Evolutionary conservation across 2,797 vertebrate genomes (phyloP).

Genomic region (Sebastes alutus): DNA sequence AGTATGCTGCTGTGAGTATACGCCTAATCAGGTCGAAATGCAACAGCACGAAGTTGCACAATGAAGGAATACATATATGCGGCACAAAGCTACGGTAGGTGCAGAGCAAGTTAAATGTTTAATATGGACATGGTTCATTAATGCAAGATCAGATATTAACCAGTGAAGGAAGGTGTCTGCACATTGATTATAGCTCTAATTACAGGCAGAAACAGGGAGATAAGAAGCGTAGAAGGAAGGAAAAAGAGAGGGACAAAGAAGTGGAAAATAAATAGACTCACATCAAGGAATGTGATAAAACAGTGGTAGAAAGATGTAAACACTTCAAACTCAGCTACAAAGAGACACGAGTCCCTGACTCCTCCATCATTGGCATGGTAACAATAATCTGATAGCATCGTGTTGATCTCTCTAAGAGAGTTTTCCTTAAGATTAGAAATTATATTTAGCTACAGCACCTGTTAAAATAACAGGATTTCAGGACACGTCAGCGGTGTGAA

Average conservation of each 20-base stretch:
- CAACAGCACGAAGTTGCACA: neutral
- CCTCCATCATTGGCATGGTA: neutral
- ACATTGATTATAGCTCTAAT: neutral
- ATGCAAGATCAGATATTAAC: conserved; percentile 5
- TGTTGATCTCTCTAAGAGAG: conserved; percentile 3
- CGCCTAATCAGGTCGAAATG: neutral
- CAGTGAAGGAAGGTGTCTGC: neutral
- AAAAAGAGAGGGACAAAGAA: neutral
- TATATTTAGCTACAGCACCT: neutral
- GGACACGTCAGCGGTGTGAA: neutral
- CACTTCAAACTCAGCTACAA: neutral
- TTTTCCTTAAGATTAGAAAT: conserved; percentile 3
- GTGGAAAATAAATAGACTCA: neutral
- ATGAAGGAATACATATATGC: neutral
- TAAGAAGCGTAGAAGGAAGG: neutral
- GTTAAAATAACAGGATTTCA: neutral
- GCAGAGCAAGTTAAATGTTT: neutral
- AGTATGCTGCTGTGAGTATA: neutral
- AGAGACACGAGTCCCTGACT: neutral
- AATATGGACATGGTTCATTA: conserved; percentile 2
- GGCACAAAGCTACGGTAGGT: neutral
- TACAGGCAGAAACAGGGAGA: neutral
- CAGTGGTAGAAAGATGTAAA: neutral
- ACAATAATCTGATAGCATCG: conserved; percentile 10
- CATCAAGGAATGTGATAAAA: neutral